Percentiles rank a stretch among this genome's conserved stretches.
These are phyloP conservation scores for Heteromurus nitidus DNA, from an alignment of 2,888 invertebrate species.

Conservation along the genomic window DNA sequence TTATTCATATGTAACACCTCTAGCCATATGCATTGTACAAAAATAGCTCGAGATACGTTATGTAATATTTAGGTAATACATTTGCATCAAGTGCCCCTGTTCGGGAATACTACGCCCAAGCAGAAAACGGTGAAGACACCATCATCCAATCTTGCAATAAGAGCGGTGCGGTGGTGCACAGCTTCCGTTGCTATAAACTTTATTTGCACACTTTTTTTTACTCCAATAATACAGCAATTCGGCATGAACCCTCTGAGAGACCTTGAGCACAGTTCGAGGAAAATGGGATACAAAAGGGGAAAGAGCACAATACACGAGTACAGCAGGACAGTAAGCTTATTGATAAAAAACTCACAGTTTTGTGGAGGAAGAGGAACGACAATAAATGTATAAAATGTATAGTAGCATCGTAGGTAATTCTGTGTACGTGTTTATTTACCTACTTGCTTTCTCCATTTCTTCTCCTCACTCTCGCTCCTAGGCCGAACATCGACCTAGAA, in stretches of 20 bases:
- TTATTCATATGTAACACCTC: slow-evolving; percentile 25
- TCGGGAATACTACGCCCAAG: neutral
- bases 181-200: slow-evolving; percentile 29
- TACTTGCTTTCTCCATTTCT: slow-evolving; percentile 14
- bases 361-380: neutral
- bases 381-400: too few species aligned
- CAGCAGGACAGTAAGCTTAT: slow-evolving; percentile 15
- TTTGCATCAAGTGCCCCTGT: neutral
- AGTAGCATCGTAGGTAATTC: neutral
- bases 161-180: neutral
- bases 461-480: neutral
- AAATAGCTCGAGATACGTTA: neutral
- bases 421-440: slow-evolving; percentile 20
- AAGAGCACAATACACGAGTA: neutral
- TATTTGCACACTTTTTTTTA: slow-evolving; percentile 41
- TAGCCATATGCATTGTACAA: neutral
- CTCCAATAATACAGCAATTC: slow-evolving; percentile 25
- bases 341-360: slow-evolving; percentile 18
- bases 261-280: neutral
- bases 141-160: slow-evolving; percentile 22
- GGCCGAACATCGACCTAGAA: slow-evolving; percentile 42
- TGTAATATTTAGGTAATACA: slow-evolving; percentile 37
- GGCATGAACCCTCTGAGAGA: slow-evolving; percentile 26
- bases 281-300: too few species aligned
- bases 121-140: slow-evolving; percentile 9